Evolutionary conservation across 2,888 invertebrate species (phyloP), one percentile per base, ranked within the genome.

Genomic region (Physocephala rufipes): DNA sequence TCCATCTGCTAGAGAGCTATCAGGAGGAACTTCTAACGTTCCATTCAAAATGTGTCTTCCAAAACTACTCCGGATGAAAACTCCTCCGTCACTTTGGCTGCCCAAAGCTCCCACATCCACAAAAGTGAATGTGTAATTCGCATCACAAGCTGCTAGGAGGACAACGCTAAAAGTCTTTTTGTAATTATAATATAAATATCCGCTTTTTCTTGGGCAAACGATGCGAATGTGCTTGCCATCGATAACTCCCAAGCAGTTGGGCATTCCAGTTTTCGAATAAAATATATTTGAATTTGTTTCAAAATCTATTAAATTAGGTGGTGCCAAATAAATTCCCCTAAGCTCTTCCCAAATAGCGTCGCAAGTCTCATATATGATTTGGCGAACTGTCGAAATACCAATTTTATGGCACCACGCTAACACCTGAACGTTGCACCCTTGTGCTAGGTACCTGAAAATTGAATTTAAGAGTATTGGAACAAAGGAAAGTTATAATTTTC

Each of bases 121-220:
- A 45, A 12, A 65, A 1, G 4, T 43, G 21, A 65, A 47, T 7
- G 0, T n/a, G 47, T 21, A 51, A 26, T 24, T 21, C 0, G 24
- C 16, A 65, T 26, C 51, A 24, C 65, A 26, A 13, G 28, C 43
- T 9, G 28, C 49, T 49, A 26, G 1, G 12, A 47, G 26, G 7
- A 65, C 51, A 4, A 65, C 24, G 49, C 49, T 26, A n/a, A 49
- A 65, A 3, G 1, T 65, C 1, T 26, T 12, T 19, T 65, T 65
- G 24, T 51, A 65, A 16, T 65, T 65, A 16, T n/a, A 51, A 24
- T 19, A 65, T 7, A 65, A 13, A 0, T 49, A 47, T 16, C 51
- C 65, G 51, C 65, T 65, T n/a, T 24, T 45, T 51, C 7, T 65
- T 26, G 49, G 65, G 7, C 65, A 19, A 21, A 65, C 49, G 21